These are phyloP conservation scores for Leistus spinibarbis DNA, from an alignment of 2,888 invertebrate genomes.

Conservation along the genomic window DNA sequence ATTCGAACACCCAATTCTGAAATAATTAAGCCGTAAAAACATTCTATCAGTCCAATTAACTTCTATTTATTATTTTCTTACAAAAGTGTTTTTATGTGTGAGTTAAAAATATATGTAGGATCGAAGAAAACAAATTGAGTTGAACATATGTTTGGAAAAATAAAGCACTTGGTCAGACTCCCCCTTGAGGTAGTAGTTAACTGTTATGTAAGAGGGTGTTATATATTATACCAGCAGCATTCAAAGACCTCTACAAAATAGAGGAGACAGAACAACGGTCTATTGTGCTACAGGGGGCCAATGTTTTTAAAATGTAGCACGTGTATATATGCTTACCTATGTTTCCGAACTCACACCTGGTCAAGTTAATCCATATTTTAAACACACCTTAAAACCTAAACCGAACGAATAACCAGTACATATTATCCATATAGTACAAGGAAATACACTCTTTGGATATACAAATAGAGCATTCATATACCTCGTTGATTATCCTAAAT, in stretches of 20 bases:
- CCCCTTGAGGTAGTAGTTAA: background rate
- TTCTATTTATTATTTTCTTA: background rate
- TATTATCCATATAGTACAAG: no score
- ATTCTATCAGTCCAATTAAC: background rate
- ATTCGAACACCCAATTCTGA: background rate
- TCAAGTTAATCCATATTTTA: background rate
- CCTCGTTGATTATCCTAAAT: no score
- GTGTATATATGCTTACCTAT: background rate
- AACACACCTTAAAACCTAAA: background rate
- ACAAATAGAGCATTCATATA: no score
- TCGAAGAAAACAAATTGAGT: background rate
- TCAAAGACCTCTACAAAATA: background rate
- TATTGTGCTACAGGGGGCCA: background rate
- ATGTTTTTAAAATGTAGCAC: background rate
- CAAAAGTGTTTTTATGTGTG: background rate
- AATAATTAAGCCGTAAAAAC: background rate
- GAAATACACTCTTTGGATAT: no score
- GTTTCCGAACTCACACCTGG: background rate
- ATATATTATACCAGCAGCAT: background rate
- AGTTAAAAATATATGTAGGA: background rate
- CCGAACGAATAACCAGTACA: no score
- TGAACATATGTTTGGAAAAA: background rate
- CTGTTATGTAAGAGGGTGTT: background rate
- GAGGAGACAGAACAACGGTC: background rate
- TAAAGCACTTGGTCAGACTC: background rate